These are phyloP conservation scores for Ophiodon elongatus DNA, from an alignment of 2,113 vertebrate species.

Conservation along the genomic window DNA sequence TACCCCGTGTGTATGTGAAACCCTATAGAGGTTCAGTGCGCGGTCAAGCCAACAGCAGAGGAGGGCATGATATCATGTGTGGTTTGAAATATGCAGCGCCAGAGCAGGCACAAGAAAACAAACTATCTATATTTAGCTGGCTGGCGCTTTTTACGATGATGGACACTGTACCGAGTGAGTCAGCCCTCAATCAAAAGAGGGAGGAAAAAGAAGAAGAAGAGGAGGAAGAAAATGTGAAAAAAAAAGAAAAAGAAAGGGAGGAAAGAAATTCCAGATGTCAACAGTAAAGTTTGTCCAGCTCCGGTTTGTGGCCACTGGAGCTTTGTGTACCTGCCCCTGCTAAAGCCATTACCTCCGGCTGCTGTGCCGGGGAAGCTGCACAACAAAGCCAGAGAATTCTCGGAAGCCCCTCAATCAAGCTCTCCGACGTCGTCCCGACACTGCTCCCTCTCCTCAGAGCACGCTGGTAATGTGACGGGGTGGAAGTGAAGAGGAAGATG, in stretches of 20 bases:
- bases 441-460: constrained; percentile 18
- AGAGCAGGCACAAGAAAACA: constrained; percentile 61
- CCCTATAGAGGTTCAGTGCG: constrained; percentile 56
- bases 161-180: constrained; percentile 70
- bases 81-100: constrained; percentile 50
- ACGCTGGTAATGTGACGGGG: constrained; percentile 57
- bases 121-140: constrained; percentile 76
- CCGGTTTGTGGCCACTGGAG: constrained; percentile 81
- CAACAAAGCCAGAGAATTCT: constrained; percentile 83
- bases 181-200: constrained; percentile 74
- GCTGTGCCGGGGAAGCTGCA: constrained; percentile 63
- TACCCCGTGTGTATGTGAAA: constrained; percentile 49
- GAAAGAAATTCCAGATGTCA: constrained; percentile 88
- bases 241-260: constrained; percentile 71
- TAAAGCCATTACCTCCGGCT: constrained; percentile 85
- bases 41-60: constrained; percentile 43
- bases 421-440: constrained; percentile 22
- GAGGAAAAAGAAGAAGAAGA: constrained; percentile 50
- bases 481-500: constrained; percentile 28
- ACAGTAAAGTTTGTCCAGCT: constrained; percentile 85
- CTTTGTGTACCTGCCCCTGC: constrained; percentile 85
- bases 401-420: constrained; percentile 81
- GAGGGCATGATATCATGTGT: constrained; percentile 62
- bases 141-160: constrained; percentile 72
- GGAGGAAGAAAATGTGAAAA: constrained; percentile 66